A percentile compares a stretch with the other conserved stretches of the same genome.
Evolutionary conservation across 2,888 invertebrate species (phyloP).

Genomic region (Platynereis dumerilii): DNA sequence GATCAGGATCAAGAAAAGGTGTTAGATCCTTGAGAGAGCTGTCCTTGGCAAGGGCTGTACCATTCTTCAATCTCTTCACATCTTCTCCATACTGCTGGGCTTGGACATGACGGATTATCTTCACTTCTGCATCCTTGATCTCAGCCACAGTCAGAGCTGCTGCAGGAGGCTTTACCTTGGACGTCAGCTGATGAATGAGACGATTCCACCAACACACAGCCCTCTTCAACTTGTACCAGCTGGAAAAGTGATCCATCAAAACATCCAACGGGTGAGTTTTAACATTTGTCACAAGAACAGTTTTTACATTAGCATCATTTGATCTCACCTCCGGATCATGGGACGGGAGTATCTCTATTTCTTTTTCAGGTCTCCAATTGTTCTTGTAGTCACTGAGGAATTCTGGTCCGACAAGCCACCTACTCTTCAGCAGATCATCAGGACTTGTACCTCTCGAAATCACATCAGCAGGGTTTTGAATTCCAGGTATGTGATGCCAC

Average conservation of each 20-base stretch:
- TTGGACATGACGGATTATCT: conserved; percentile 13
- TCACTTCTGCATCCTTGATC: conserved; percentile 7
- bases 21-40: too few relatives aligned
- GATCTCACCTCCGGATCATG: conserved; percentile 16
- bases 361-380: too few relatives aligned
- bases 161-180: too few relatives aligned
- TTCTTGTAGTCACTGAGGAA: conserved; percentile 26
- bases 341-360: too few relatives aligned
- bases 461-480: conserved; percentile 50
- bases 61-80: background rate
- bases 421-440: conserved; percentile 23
- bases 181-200: background rate
- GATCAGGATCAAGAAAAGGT: conserved; percentile 28
- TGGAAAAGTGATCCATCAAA: conserved; percentile 15
- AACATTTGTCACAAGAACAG: background rate
- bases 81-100: conserved; percentile 13
- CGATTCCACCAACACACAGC: background rate
- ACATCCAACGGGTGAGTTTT: background rate
- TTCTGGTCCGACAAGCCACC: conserved; percentile 27
- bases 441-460: conserved; percentile 38
- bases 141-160: too few relatives aligned
- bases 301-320: background rate
- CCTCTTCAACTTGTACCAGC: conserved; percentile 12
- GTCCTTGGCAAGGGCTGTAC: too few relatives aligned
- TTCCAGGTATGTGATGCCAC: conserved; percentile 43